Conservation (phyloP, 2,888 invertebrate genomes). For the Lasius platythorax region DNA sequence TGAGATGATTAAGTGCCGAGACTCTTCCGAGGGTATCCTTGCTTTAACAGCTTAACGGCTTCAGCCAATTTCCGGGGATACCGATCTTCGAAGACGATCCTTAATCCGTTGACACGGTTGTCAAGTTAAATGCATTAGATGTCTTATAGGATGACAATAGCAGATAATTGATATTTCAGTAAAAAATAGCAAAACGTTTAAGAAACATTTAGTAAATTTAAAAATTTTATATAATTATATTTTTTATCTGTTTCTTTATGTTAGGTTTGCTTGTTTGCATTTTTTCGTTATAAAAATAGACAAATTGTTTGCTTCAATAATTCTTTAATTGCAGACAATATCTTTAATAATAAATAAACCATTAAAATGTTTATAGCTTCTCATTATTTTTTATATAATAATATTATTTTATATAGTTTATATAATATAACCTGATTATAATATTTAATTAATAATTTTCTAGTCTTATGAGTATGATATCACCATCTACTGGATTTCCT, state of each 20-base stretch:
- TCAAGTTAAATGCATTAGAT: constrained; percentile 12
- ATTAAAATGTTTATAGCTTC: background rate
- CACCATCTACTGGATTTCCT: constrained; percentile 21
- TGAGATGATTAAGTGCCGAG: constrained; percentile 31
- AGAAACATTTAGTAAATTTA: background rate
- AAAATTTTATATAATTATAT: background rate
- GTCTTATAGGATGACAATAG: background rate
- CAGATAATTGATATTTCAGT: constrained; percentile 4
- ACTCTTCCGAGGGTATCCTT: constrained; percentile 20
- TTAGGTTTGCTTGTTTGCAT: background rate
- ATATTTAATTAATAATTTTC: constrained; percentile 2
- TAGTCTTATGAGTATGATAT: background rate
- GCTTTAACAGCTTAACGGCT: constrained; percentile 34
- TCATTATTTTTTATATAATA: background rate
- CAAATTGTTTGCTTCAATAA: background rate
- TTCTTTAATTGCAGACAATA: background rate
- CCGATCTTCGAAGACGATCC: constrained; percentile 1
- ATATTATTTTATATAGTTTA: background rate
- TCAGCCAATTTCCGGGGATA: constrained; percentile 45
- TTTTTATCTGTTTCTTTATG: background rate
- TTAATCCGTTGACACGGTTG: constrained; percentile 18
- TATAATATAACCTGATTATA: background rate
- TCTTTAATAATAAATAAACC: background rate
- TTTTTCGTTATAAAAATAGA: background rate
- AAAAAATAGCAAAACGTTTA: background rate